phyloP scores from a whole-genome alignment of 2,888 invertebrate species.

The Caenorhabditis sulstoni region DNA sequence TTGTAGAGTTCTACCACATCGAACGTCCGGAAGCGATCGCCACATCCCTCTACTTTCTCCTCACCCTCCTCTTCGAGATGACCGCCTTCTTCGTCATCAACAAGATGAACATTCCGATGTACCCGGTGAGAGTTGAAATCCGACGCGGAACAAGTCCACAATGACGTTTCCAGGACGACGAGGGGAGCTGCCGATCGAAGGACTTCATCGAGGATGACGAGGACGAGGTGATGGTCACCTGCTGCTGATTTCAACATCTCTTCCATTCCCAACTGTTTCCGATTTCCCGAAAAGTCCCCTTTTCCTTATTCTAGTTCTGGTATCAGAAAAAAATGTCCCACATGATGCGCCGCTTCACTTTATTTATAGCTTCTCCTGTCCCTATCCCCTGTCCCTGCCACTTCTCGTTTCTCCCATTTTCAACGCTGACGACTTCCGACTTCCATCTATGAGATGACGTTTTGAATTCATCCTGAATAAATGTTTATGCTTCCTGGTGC shows the following conservation, averaged over 20 bases:
- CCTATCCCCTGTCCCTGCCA: too few relatives aligned
- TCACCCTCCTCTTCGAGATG: slow-evolving; percentile 39
- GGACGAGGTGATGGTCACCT: slow-evolving; percentile 33
- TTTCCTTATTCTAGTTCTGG: too few relatives aligned
- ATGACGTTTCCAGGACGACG: slow-evolving; percentile 7
- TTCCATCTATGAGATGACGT: too few relatives aligned
- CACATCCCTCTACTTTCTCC: slow-evolving; percentile 20
- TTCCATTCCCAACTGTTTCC: too few relatives aligned
- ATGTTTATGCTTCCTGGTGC: too few relatives aligned
- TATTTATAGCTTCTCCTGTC: too few relatives aligned
- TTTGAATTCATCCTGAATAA: too few relatives aligned
- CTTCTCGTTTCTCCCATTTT: too few relatives aligned
- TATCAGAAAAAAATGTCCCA: too few relatives aligned
- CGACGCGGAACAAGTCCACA: background rate
- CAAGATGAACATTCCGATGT: slow-evolving; percentile 46
- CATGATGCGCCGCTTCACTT: too few relatives aligned
- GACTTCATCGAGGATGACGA: slow-evolving; percentile 22
- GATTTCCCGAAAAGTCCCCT: too few relatives aligned
- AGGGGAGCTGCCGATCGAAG: background rate
- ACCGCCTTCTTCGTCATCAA: slow-evolving; percentile 49
- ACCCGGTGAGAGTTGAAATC: slow-evolving; percentile 5
- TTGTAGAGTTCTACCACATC: slow-evolving; percentile 29
- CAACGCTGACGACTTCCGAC: too few relatives aligned
- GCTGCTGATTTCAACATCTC: slow-evolving; percentile 19
- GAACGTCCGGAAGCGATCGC: slow-evolving; percentile 17